phyloP scores from a whole-genome alignment of 2,888 invertebrate genomes.

The Sinopyrophorus schimmeli region DNA sequence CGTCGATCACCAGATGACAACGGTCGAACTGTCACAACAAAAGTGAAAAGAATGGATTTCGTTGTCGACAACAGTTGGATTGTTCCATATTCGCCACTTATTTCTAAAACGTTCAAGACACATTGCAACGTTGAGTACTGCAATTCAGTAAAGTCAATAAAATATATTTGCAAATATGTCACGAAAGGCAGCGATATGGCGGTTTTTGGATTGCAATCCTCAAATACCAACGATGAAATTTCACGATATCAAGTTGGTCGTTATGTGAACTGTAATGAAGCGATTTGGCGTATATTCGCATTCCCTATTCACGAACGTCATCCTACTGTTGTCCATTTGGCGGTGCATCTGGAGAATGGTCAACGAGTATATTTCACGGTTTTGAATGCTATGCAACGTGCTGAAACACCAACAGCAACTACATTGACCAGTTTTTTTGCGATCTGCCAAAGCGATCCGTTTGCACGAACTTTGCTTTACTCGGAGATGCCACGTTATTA shows the following conservation, averaged over 20 bases:
- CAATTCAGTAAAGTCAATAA: conserved; percentile 50
- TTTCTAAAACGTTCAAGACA: conserved; percentile 40
- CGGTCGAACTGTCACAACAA: conserved; percentile 34
- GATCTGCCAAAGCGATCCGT: conserved; percentile 24
- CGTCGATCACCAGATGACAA: conserved; percentile 38
- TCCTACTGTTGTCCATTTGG: conserved; percentile 15
- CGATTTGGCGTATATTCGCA: conserved; percentile 36
- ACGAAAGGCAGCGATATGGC: conserved; percentile 49
- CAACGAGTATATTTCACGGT: conserved; percentile 30
- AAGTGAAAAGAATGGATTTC: conserved; percentile 41
- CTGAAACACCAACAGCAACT: conserved; percentile 16
- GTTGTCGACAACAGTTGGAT: conserved; percentile 42
- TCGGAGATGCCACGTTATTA: conserved; percentile 24
- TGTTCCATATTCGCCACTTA: conserved; percentile 38
- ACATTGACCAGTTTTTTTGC: conserved; percentile 15
- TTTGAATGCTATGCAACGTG: conserved; percentile 9
- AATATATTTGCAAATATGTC: conserved; percentile 54
- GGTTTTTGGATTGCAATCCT: conserved; percentile 1
- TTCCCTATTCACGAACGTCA: conserved; percentile 22
- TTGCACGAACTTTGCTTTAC: conserved; percentile 30
- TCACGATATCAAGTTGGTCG: conserved; percentile 37
- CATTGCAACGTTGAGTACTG: conserved; percentile 47
- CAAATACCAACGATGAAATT: conserved; percentile 36
- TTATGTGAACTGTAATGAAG: conserved; percentile 41
- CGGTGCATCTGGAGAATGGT: conserved; percentile 23